Conservation (phyloP, 2,888 invertebrate genomes). For the Glaucopsyche alexis region DNA sequence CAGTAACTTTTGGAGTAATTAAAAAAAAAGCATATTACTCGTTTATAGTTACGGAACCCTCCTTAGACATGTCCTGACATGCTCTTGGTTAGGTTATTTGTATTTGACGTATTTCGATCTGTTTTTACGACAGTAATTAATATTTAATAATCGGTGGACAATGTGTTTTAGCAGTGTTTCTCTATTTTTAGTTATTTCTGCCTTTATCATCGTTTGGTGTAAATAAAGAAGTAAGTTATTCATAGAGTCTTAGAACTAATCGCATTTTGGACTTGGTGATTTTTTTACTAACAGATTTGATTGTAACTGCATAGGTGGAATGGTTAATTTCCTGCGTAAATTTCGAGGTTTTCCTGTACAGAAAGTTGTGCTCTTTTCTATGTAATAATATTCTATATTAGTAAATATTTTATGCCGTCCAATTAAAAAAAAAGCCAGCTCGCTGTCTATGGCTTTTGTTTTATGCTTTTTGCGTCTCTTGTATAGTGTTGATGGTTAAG, state of each 20-base stretch:
- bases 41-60: too few relatives aligned
- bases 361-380: neutral
- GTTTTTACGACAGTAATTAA: slow-evolving; percentile 31
- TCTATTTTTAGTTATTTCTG: slow-evolving; percentile 75
- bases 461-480: neutral
- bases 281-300: slow-evolving; percentile 15
- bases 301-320: neutral
- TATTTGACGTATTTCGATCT: slow-evolving; percentile 24
- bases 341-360: neutral
- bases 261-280: slow-evolving; percentile 35
- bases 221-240: slow-evolving; percentile 72
- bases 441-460: neutral
- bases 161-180: slow-evolving; percentile 47
- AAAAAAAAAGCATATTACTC: too few relatives aligned
- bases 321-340: neutral
- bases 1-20: too few relatives aligned
- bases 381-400: neutral
- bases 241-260: slow-evolving; percentile 60
- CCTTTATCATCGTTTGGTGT: slow-evolving; percentile 67
- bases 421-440: neutral
- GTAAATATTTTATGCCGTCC: neutral
- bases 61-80: too few relatives aligned
- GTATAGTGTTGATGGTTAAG: neutral
- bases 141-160: neutral
- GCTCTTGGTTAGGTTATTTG: too few relatives aligned